phyloP scores from a whole-genome alignment of 2,113 vertebrate species.

The Rhinopithecus roxellana region DNA sequence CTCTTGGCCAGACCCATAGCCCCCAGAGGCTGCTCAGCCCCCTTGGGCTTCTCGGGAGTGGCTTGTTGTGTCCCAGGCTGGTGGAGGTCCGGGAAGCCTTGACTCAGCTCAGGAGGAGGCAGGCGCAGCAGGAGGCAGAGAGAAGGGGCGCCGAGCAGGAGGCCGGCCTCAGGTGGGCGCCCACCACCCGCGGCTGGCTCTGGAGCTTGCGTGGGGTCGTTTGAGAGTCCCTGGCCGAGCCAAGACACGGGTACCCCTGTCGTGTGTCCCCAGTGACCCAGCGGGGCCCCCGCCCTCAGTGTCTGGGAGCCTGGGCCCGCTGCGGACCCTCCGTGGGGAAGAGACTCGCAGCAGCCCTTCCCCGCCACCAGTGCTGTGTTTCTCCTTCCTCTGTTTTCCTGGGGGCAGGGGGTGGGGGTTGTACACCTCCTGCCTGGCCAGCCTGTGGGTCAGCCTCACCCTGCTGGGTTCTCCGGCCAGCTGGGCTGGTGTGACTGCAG shows the following conservation, averaged over 20 bases:
- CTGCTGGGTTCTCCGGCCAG: not conserved
- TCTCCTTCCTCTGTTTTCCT: not conserved
- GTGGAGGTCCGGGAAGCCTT: constrained; percentile 72
- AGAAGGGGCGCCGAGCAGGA: constrained; percentile 16
- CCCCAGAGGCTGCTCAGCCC: not conserved
- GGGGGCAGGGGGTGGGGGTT: too few relatives aligned
- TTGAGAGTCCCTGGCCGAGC: too few relatives aligned
- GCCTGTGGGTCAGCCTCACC: not conserved
- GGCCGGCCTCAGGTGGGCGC: constrained; percentile 37
- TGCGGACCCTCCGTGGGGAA: not conserved
- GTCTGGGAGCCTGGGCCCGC: too few relatives aligned
- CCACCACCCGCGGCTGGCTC: too few relatives aligned
- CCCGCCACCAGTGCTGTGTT: not conserved
- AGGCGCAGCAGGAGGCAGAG: constrained; percentile 27
- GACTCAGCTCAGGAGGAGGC: constrained; percentile 64
- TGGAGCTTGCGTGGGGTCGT: not conserved
- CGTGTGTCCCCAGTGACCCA: too few relatives aligned
- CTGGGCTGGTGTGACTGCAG: not conserved
- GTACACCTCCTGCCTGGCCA: rapidly evolving
- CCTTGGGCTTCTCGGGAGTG: not conserved
- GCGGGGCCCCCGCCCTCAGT: too few relatives aligned
- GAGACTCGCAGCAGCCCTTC: not conserved
- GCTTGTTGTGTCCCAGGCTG: constrained; percentile 45
- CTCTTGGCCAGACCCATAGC: not conserved
- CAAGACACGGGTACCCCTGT: not conserved